Percentiles rank a stretch among this genome's conserved stretches.
phyloP scores from a whole-genome alignment of 2,113 vertebrate genomes.

The Rhinolophus ferrumequinum region DNA sequence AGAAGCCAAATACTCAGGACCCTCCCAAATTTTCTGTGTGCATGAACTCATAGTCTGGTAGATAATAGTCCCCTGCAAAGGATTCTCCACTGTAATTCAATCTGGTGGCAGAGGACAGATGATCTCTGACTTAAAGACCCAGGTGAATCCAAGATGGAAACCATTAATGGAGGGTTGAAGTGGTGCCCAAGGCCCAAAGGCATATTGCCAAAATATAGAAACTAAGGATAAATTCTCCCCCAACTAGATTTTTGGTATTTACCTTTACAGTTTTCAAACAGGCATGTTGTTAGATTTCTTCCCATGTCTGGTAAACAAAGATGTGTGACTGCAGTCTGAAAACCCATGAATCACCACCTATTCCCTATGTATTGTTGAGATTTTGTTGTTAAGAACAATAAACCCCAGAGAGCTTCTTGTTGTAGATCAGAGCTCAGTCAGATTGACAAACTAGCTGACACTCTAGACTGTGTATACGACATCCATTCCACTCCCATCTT shows the following conservation, averaged over 20 bases:
- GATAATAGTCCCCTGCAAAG: not conserved
- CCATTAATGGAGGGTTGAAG: not conserved
- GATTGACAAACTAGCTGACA: not conserved
- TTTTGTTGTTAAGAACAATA: not conserved
- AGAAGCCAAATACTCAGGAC: not conserved
- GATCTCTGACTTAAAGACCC: not conserved
- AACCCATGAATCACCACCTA: not conserved
- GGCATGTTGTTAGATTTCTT: not conserved
- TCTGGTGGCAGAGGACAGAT: not conserved
- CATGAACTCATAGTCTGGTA: not conserved
- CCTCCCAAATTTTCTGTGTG: not conserved
- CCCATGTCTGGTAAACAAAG: not conserved
- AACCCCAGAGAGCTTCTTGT: not conserved
- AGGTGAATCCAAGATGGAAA: not conserved
- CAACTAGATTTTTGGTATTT: not conserved
- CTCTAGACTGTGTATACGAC: not conserved
- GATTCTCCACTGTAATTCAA: not conserved
- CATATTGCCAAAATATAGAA: not conserved
- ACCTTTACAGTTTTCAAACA: not conserved
- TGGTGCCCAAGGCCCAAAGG: not conserved
- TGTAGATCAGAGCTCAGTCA: not conserved
- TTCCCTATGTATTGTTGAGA: not conserved
- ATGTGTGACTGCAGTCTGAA: not conserved
- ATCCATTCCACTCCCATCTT: not conserved
- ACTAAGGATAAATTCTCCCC: not conserved